Evolutionary conservation across 2,888 invertebrate genomes (phyloP), one percentile per base, ranked within the genome.

Genomic region (Drosophila putrida): DNA sequence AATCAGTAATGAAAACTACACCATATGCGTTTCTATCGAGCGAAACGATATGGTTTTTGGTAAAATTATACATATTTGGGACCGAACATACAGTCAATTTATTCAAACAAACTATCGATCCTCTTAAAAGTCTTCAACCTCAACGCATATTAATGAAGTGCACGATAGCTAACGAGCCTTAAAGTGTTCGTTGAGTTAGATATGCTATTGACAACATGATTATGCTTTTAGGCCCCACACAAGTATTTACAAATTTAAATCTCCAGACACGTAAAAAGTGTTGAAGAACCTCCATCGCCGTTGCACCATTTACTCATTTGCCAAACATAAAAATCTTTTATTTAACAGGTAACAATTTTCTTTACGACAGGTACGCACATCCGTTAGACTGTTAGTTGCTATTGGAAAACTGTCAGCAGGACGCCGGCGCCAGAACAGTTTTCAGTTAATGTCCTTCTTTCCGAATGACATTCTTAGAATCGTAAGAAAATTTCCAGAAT

Each of bases 361-460:
- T 39, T 46, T n/a, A 50, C 6, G 35, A 63, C 76, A 87, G 76
- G 85, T 79, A 75, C 49, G 31, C 55, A 55, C 35, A 44, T 64
- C 51, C 36, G 46, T 33, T 50, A 73, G 68, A 28, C 64, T 49
- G 54, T 55, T 53, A 50, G 68, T 51, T 68, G 63, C 53, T 76
- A 31, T 57, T 49, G 50, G 15, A 66, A 60, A 63, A 60, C 53
- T 72, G 71, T 67, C 89, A 57, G 50, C 84, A 81, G 85, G 89
- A 79, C 59, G 80, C 78, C 80, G 90, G 90, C 90, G 90, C 89
- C 89, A 75, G 74, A 62, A 58, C 68, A 69, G 51, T 74, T 66
- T 64, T 62, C 62, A 68, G 64, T 71, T 63, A 67, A 68, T 71
- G 80, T 79, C 75, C 44, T 68, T 4, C 66, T 54, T 51, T 69